Conservation (phyloP, 2,797 vertebrate genomes). For the Rhyacichthys aspro region DNA sequence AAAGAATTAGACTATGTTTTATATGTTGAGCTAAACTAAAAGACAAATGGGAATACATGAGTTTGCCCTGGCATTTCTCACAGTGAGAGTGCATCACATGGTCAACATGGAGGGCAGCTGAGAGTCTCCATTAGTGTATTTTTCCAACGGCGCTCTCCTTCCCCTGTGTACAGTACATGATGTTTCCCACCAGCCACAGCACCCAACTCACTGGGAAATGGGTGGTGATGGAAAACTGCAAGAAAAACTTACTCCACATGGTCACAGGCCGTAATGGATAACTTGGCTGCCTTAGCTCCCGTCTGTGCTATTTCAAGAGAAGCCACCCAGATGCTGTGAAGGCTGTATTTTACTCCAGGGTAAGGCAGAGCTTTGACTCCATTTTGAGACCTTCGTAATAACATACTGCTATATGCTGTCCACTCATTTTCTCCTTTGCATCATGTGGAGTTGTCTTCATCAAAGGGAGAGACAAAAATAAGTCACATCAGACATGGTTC, state of each 20-base stretch:
- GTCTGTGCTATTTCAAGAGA: slow-evolving; percentile 77
- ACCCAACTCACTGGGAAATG: slow-evolving; percentile 64
- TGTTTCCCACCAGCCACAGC: slow-evolving; percentile 64
- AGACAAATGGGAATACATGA: neutral
- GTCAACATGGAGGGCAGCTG: slow-evolving; percentile 23
- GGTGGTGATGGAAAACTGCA: slow-evolving; percentile 80
- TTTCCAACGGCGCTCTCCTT: slow-evolving; percentile 47
- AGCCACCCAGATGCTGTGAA: slow-evolving; percentile 66
- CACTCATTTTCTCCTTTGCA: slow-evolving; percentile 61
- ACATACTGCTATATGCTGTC: slow-evolving; percentile 64
- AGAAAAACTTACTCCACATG: slow-evolving; percentile 74
- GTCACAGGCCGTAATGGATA: slow-evolving; percentile 77
- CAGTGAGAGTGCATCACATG: slow-evolving; percentile 19
- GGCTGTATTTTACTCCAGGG: slow-evolving; percentile 75
- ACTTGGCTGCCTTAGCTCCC: slow-evolving; percentile 68
- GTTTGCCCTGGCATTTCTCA: neutral
- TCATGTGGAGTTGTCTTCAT: slow-evolving; percentile 54
- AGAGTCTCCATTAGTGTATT: slow-evolving; percentile 41
- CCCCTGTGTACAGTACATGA: slow-evolving; percentile 42
- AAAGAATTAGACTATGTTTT: too few relatives aligned
- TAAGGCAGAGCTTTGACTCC: slow-evolving; percentile 53
- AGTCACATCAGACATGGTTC: slow-evolving; percentile 34
- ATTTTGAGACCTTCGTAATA: slow-evolving; percentile 75
- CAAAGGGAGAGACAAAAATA: slow-evolving; percentile 70
- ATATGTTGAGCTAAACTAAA: neutral